phyloP scores from a whole-genome alignment of 1,140 invertebrate genomes.

The Sycobia sp. region DNA sequence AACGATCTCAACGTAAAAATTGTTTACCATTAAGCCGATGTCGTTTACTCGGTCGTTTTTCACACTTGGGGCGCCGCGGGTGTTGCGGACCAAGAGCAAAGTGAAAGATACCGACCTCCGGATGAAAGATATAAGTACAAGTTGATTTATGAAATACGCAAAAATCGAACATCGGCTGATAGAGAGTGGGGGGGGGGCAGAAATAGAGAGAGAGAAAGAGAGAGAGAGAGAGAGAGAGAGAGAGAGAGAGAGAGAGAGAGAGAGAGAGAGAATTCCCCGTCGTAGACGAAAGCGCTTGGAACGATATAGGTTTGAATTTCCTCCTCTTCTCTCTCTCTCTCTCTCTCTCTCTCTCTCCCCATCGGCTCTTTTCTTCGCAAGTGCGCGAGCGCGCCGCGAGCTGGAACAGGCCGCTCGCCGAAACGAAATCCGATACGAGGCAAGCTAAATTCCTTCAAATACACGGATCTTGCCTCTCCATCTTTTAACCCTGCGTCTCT shows the following conservation, averaged over 20 bases:
- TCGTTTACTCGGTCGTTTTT: too few relatives aligned
- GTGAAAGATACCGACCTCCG: conserved; percentile 9
- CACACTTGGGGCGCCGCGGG: neutral
- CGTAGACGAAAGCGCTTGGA: neutral
- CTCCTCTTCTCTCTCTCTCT: too few relatives aligned
- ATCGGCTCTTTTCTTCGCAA: too few relatives aligned
- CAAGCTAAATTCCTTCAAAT: conserved; percentile 34
- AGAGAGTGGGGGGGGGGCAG: too few relatives aligned
- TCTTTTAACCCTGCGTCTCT: conserved; percentile 20
- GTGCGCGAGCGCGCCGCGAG: neutral
- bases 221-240: too few relatives aligned
- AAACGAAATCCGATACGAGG: conserved; percentile 29
- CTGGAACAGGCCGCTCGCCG: conserved; percentile 17
- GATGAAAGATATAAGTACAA: conserved; percentile 20
- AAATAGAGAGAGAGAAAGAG: too few relatives aligned
- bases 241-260: too few relatives aligned
- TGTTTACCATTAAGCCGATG: conserved; percentile 12
- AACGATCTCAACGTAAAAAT: too few relatives aligned
- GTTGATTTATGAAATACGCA: conserved; percentile 29
- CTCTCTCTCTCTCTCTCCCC: too few relatives aligned
- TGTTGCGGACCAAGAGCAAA: neutral
- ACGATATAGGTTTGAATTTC: neutral
- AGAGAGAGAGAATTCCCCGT: too few relatives aligned
- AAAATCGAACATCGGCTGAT: conserved; percentile 24
- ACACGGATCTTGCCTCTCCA: conserved; percentile 40